Evolutionary conservation across 2,888 invertebrate species (phyloP).

Genomic region (Drosophila diplacantha): DNA sequence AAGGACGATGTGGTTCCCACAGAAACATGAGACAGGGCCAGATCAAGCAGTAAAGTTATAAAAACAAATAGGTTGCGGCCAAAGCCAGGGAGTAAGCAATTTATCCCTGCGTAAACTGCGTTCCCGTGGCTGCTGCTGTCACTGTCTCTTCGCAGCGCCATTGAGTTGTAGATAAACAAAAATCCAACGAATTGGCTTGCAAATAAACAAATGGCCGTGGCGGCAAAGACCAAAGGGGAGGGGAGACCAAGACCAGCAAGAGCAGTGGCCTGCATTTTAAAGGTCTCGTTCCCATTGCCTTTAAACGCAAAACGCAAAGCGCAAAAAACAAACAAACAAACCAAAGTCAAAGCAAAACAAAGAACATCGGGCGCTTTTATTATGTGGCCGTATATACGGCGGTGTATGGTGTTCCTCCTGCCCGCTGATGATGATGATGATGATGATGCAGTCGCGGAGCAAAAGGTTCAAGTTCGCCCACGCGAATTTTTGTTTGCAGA

Average conservation of each 20-base stretch:
- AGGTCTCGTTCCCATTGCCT: conserved; percentile 55
- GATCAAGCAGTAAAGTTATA: too few relatives aligned
- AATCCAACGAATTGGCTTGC: conserved; percentile 51
- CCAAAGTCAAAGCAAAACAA: conserved; percentile 18
- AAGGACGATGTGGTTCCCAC: not conserved
- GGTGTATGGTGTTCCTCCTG: conserved; percentile 1
- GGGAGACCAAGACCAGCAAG: not conserved
- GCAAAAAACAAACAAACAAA: conserved; percentile 46
- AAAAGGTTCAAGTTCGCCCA: conserved; percentile 58
- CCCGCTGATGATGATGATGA: not conserved
- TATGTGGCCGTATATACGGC: not conserved
- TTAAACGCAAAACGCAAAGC: conserved; percentile 37
- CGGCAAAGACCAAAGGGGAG: conserved; percentile 9
- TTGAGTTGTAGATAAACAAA: conserved; percentile 56
- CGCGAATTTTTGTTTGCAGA: conserved; percentile 13
- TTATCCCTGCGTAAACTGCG: conserved; percentile 1
- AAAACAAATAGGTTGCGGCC: not conserved
- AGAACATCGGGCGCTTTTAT: conserved; percentile 12
- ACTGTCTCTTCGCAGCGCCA: conserved; percentile 22
- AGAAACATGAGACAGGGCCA: not conserved
- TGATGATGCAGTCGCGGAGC: conserved; percentile 9
- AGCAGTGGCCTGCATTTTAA: conserved; percentile 41
- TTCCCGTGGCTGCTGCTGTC: not conserved
- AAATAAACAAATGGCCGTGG: conserved; percentile 54
- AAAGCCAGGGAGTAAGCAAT: conserved; percentile 4